Conservation (phyloP, 2,113 vertebrate species). For the Argyrosomus japonicus region DNA sequence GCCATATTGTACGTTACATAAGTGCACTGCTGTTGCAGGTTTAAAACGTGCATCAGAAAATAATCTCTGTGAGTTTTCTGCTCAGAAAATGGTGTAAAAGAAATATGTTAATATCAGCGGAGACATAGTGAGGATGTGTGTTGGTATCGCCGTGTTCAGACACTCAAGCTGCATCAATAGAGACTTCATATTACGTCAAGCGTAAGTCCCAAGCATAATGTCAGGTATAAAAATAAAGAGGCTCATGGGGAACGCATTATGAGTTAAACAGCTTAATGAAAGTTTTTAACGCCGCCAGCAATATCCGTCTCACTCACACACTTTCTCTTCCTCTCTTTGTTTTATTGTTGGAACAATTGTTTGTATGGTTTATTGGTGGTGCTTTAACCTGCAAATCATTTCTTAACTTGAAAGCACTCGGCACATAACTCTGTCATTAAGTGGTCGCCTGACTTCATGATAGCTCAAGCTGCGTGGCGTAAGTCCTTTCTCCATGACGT, state of each 20-base stretch:
- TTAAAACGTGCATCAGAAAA: background rate
- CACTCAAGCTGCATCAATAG: background rate
- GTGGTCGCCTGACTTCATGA: no score
- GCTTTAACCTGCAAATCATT: background rate
- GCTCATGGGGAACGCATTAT: constrained; percentile 6
- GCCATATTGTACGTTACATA: background rate
- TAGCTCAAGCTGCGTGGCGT: no score
- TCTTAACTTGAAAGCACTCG: background rate
- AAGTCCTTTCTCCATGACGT: no score
- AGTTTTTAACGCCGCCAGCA: constrained; percentile 15
- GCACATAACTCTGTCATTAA: no score
- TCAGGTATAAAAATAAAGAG: constrained; percentile 38
- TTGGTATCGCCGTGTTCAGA: background rate
- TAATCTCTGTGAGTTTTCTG: background rate
- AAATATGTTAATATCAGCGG: background rate
- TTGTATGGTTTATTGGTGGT: background rate
- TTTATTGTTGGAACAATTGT: constrained; percentile 17
- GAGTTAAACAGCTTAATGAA: constrained; percentile 39
- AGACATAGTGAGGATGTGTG: background rate
- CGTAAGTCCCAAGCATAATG: constrained; percentile 9
- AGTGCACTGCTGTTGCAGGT: background rate
- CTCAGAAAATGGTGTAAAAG: background rate
- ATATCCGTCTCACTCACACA: background rate
- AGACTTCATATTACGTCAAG: constrained; percentile 5
- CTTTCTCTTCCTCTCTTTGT: background rate